Evolutionary conservation across 2,797 vertebrate species (phyloP).

Genomic region (Tachyglossus aculeatus): DNA sequence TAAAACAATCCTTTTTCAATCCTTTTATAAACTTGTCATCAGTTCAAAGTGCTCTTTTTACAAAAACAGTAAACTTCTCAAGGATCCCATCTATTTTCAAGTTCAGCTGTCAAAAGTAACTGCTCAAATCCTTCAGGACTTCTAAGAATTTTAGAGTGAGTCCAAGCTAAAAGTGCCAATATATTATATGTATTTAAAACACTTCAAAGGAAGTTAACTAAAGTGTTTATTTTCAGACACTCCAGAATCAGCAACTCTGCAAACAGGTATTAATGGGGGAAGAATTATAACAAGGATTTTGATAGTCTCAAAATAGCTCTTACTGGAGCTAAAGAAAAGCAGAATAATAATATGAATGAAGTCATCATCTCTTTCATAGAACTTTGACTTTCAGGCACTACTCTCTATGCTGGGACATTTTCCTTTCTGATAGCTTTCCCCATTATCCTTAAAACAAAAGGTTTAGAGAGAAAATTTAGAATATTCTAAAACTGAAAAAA

Average conservation of each 20-base stretch:
- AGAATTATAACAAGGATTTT: constrained; percentile 9
- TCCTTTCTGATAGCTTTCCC: neutral
- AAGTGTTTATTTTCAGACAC: neutral
- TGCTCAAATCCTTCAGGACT: neutral
- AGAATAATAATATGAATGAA: neutral
- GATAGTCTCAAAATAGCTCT: constrained; percentile 11
- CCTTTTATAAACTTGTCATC: neutral
- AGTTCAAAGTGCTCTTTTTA: neutral
- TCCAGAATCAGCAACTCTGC: constrained; percentile 12
- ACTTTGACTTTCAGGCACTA: neutral
- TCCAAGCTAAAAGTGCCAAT: neutral
- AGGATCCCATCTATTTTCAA: neutral
- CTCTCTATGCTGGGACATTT: neutral
- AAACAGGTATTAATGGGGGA: constrained; percentile 26
- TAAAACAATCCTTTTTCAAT: neutral
- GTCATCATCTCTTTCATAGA: neutral
- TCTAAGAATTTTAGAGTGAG: neutral
- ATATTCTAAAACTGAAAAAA: no score
- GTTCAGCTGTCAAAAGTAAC: neutral
- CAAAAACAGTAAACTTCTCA: neutral
- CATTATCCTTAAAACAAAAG: neutral
- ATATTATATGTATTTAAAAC: neutral
- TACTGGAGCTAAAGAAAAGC: neutral
- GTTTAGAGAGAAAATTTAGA: no score
- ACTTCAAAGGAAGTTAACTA: neutral